Evolutionary conservation across 2,888 invertebrate genomes (phyloP), one percentile per base, ranked within the genome.

Genomic region (Lochmaea crataegi): DNA sequence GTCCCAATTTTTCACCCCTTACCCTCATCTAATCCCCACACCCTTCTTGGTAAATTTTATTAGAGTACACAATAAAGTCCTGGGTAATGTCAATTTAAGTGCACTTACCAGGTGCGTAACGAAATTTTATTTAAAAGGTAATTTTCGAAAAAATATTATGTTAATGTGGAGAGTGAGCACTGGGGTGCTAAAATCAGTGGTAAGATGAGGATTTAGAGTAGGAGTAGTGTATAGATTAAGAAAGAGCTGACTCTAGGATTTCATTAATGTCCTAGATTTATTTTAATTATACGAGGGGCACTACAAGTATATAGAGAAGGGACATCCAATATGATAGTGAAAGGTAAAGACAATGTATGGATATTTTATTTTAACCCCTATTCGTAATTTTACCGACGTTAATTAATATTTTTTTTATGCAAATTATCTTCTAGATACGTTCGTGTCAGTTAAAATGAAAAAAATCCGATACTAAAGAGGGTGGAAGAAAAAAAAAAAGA

Each of bases 391-490:
- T 18, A 9, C 6, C 53, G 9, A 18, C 53, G 4, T 10, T 53
- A 53, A 53, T 53, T 53, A 53, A 53, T 53, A 53, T 53, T 53
- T 18, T 53, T 32, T 58, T 58, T 58, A 32, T 7, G 32, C 58
- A 32, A 58, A 58, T 32, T 58, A 32, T 32, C 26, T 26, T 32
- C 4, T 32, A 18, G 4, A 26, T 58, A 12, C 26, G 58, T 58
- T 32, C n/a, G n/a, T 32, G 26, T 58, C 58, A 26, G 76, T 75
- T 75, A 75, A 75, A 76, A 73, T 75, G 75, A 73, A 76, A 73
- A 75, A 68, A 76, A 76, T 75, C 71, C 71, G 73, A 73, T 57
- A 60, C 60, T 51, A 58, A 68, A 60, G 22, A 56, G 57, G 51
- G 57, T 18, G 57, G 32, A 65, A 10, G 48, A 45, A 60, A 14